These are phyloP conservation scores for Erpornis zantholeuca DNA, from an alignment of 2,113 vertebrate genomes.

Conservation along the genomic window DNA sequence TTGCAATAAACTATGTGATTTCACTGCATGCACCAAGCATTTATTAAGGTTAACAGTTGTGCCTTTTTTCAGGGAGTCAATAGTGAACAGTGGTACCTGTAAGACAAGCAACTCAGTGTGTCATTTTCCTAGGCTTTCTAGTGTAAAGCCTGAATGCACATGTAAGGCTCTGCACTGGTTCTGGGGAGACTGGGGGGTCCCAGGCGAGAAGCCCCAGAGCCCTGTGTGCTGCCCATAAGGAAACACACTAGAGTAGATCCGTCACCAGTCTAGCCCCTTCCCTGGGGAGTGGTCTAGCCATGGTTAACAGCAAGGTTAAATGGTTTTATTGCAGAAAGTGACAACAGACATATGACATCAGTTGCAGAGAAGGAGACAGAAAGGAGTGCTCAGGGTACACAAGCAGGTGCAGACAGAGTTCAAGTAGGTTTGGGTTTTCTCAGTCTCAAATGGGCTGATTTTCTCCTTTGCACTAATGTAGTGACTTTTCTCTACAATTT, in stretches of 20 bases:
- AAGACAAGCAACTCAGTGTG: neutral
- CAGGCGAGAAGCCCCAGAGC: neutral
- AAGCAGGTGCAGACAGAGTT: neutral
- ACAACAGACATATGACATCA: neutral
- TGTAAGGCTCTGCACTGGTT: neutral
- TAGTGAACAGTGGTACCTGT: neutral
- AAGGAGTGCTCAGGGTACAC: accelerated
- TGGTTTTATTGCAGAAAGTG: neutral
- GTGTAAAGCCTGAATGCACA: accelerated
- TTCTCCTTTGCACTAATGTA: neutral
- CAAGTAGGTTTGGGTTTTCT: neutral
- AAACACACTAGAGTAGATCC: neutral
- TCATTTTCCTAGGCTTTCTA: neutral
- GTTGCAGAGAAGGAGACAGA: neutral
- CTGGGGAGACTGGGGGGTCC: neutral
- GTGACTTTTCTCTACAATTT: neutral
- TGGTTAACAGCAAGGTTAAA: neutral
- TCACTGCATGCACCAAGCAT: neutral
- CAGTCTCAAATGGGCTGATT: neutral
- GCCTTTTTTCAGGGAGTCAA: neutral
- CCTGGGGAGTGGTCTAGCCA: neutral
- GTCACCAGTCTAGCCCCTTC: neutral
- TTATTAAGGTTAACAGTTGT: neutral
- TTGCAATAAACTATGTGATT: neutral
- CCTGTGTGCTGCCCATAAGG: neutral